Percentiles rank a stretch among this genome's conserved stretches.
These are phyloP conservation scores for Polypedilum pembai DNA, from an alignment of 1,140 invertebrate genomes.

Conservation along the genomic window DNA sequence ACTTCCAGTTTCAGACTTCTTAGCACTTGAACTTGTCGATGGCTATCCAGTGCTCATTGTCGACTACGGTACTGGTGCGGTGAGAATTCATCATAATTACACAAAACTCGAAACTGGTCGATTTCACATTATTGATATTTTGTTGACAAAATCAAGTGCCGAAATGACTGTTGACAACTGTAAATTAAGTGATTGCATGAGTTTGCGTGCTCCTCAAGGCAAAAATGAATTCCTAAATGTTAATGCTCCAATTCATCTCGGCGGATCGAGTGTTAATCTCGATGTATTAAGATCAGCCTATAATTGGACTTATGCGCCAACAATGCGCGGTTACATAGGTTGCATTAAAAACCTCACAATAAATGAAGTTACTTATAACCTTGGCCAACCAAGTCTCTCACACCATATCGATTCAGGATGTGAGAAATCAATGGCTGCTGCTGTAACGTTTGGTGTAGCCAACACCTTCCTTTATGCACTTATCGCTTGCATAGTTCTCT, in stretches of 20 bases:
- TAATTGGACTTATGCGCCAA: constrained; percentile 59
- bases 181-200: constrained; percentile 61
- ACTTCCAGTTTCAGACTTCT: constrained; percentile 70
- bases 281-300: constrained; percentile 49
- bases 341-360: constrained; percentile 81
- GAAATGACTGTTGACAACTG: constrained; percentile 73
- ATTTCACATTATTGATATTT: constrained; percentile 75
- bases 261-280: constrained; percentile 63
- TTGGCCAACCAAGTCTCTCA: constrained; percentile 61
- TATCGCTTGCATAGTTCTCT: constrained; percentile 65
- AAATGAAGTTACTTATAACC: constrained; percentile 68
- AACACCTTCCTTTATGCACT: constrained; percentile 79
- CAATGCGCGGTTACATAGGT: constrained; percentile 62
- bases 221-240: constrained; percentile 75
- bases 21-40: constrained; percentile 78
- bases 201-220: constrained; percentile 58
- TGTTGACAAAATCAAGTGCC: constrained; percentile 58
- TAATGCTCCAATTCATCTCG: constrained; percentile 80
- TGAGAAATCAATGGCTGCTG: constrained; percentile 57
- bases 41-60: constrained; percentile 78
- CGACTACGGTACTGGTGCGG: constrained; percentile 82
- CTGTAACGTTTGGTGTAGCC: constrained; percentile 71
- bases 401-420: constrained; percentile 62
- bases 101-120: constrained; percentile 69
- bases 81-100: constrained; percentile 60